Conservation (phyloP, 2,113 vertebrate genomes). For the Mirza zaza region DNA sequence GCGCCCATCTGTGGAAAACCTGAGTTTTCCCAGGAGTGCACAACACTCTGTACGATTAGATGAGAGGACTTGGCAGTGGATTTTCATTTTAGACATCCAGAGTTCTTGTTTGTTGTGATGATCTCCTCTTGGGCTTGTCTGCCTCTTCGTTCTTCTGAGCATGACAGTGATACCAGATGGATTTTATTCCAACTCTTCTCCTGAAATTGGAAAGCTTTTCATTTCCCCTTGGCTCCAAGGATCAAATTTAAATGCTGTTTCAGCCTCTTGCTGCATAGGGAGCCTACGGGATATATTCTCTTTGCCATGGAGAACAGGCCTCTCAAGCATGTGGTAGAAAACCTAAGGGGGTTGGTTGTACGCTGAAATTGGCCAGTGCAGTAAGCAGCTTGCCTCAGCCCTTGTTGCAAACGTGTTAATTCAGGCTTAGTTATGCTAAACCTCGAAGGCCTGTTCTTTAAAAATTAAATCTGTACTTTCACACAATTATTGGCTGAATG, state of each 20-base stretch:
- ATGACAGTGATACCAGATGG: neutral
- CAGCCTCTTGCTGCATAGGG: neutral
- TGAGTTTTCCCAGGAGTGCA: neutral
- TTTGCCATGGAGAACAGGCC: neutral
- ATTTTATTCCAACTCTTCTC: conserved; percentile 50
- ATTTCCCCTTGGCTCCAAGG: conserved; percentile 31
- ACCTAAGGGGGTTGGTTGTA: conserved; percentile 33
- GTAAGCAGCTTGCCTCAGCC: conserved; percentile 32
- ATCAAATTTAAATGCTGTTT: conserved; percentile 60
- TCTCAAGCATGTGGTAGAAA: conserved; percentile 51
- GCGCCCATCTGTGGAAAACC: neutral
- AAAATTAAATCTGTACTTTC: conserved; percentile 72
- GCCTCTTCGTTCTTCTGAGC: conserved; percentile 22
- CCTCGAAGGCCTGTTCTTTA: conserved; percentile 58
- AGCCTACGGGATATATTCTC: conserved; percentile 39
- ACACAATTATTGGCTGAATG: conserved; percentile 57
- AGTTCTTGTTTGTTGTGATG: conserved; percentile 24
- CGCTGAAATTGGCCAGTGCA: conserved; percentile 34
- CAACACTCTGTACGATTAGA: neutral
- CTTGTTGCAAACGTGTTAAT: conserved; percentile 67
- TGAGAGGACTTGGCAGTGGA: neutral
- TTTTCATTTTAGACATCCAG: conserved; percentile 2
- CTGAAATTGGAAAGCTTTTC: conserved; percentile 56
- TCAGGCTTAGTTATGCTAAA: conserved; percentile 74
- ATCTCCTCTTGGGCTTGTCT: neutral